phyloP scores from a whole-genome alignment of 2,888 invertebrate species.

The Barypeithes pellucidus region DNA sequence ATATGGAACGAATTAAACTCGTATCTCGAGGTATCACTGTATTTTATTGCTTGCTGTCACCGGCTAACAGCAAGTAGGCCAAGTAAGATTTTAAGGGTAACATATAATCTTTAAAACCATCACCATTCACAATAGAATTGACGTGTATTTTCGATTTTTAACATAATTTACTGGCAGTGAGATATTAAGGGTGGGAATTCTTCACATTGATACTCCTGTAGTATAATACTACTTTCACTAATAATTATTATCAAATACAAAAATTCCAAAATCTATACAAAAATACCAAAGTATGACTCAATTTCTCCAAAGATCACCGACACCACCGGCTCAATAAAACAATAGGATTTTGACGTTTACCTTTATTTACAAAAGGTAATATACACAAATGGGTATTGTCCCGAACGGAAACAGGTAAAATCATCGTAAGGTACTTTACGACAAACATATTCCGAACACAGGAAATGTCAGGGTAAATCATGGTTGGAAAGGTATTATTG shows the following conservation, averaged over 20 bases:
- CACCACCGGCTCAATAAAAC: constrained; percentile 45
- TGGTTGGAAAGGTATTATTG: constrained; percentile 39
- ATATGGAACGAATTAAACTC: too few species aligned
- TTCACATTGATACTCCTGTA: too few species aligned
- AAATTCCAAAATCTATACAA: background rate
- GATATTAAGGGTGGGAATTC: too few species aligned
- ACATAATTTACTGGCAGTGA: too few species aligned
- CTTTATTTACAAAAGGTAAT: constrained; percentile 49
- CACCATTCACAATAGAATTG: too few species aligned
- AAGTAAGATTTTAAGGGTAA: too few species aligned
- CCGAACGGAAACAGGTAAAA: constrained; percentile 51
- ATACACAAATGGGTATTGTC: constrained; percentile 41
- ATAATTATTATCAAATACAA: background rate
- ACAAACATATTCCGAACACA: constrained; percentile 33
- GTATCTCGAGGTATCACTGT: too few species aligned
- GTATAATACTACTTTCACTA: too few species aligned
- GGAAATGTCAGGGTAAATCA: constrained; percentile 47
- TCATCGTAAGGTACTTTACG: constrained; percentile 41
- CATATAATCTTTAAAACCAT: too few species aligned
- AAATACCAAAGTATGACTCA: constrained; percentile 32
- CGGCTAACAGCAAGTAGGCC: too few species aligned
- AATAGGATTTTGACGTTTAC: constrained; percentile 42
- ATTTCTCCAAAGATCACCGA: constrained; percentile 39
- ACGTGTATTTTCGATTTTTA: too few species aligned
- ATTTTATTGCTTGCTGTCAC: too few species aligned